Evolutionary conservation across 2,113 vertebrate genomes (phyloP).

Genomic region (Leucoraja erinaceus): DNA sequence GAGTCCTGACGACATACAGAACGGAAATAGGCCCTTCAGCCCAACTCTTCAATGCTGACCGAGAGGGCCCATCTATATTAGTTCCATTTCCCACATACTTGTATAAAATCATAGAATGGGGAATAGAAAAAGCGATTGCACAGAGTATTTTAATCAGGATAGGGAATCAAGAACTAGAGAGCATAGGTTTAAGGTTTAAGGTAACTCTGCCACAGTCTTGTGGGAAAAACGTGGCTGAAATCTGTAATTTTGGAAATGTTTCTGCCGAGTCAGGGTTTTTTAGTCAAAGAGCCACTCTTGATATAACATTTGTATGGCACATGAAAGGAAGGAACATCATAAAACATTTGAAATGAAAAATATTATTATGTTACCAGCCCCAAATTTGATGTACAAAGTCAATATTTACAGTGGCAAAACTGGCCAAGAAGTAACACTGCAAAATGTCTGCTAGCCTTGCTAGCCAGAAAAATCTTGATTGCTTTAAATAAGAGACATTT

Average conservation of each 20-base stretch:
- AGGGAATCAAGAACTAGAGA: too few species aligned
- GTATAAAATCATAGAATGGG: too few species aligned
- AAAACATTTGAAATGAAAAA: conserved; percentile 29
- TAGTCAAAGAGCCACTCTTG: neutral
- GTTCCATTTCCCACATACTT: too few species aligned
- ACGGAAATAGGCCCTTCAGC: too few species aligned
- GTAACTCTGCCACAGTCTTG: neutral
- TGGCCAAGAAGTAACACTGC: conserved; percentile 67
- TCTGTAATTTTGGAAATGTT: neutral
- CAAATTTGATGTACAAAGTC: conserved; percentile 47
- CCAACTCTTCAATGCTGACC: too few species aligned
- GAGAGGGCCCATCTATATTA: too few species aligned
- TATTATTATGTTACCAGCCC: neutral
- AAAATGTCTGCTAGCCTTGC: conserved; percentile 55
- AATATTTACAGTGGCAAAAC: conserved; percentile 66
- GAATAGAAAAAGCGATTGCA: too few species aligned
- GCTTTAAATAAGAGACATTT: conserved; percentile 78
- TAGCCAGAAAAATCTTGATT: conserved; percentile 56
- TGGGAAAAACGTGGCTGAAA: neutral
- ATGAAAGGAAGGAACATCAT: neutral
- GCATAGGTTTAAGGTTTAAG: too few species aligned
- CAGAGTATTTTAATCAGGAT: too few species aligned
- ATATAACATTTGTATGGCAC: neutral
- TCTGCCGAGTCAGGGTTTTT: neutral
- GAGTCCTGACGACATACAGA: too few species aligned